Conservation (phyloP, 2,113 vertebrate genomes). For the Protobothrops mucrosquamatus region DNA sequence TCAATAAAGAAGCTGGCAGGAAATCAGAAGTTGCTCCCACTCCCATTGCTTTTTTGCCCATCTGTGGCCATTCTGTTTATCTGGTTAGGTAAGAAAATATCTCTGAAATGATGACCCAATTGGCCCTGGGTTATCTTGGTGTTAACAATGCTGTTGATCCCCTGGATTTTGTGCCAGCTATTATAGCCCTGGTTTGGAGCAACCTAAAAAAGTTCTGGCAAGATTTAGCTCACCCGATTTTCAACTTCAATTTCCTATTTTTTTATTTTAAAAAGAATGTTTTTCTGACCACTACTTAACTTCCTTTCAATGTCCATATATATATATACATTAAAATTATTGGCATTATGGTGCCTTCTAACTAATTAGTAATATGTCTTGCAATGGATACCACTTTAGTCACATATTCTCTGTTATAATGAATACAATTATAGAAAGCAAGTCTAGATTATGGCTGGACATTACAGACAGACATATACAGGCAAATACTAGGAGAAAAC, state of each 20-base stretch:
- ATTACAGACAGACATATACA: not conserved
- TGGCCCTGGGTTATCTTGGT: not conserved
- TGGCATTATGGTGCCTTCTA: not conserved
- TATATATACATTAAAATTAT: not conserved
- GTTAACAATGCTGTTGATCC: not conserved
- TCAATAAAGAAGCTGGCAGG: too few species aligned
- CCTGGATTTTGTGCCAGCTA: not conserved
- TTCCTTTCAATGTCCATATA: too few species aligned
- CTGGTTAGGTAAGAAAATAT: not conserved
- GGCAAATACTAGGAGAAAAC: not conserved
- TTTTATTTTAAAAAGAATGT: not conserved
- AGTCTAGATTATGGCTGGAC: not conserved
- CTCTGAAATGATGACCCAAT: too few species aligned
- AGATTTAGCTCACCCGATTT: not conserved
- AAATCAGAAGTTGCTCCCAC: too few species aligned
- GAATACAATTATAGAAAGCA: not conserved
- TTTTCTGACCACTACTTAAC: not conserved
- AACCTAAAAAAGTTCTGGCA: not conserved
- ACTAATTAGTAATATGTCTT: not conserved
- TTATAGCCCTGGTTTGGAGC: not conserved
- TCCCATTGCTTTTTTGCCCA: not conserved
- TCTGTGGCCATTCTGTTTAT: too few species aligned
- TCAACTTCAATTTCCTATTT: not conserved
- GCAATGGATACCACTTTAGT: not conserved
- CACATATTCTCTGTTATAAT: not conserved